phyloP scores from a whole-genome alignment of 2,113 vertebrate genomes.

The Microcebus jonahi region DNA sequence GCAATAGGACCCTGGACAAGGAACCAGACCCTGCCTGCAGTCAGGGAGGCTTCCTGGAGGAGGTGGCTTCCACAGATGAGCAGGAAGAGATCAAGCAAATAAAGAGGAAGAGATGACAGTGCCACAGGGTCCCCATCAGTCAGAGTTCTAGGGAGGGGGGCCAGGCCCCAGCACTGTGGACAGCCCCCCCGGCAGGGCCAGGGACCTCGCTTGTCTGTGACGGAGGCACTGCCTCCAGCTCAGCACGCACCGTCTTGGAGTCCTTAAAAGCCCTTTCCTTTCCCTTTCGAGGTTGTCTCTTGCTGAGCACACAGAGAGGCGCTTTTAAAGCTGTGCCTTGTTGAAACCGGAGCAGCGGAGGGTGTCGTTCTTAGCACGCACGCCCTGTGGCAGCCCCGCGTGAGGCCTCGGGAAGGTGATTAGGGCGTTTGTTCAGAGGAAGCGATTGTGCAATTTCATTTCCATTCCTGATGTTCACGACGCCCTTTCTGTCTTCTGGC shows the following conservation, averaged over 20 bases:
- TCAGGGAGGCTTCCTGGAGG: background rate
- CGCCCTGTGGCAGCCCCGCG: background rate
- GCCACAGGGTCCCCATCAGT: background rate
- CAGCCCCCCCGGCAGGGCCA: background rate
- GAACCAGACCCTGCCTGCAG: background rate
- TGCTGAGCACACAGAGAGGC: background rate
- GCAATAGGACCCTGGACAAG: background rate
- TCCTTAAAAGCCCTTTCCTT: background rate
- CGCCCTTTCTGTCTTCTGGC: background rate
- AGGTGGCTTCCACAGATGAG: background rate
- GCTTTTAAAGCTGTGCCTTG: background rate
- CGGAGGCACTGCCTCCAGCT: fast-evolving
- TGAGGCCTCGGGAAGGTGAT: background rate
- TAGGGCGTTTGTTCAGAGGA: background rate
- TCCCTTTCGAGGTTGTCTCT: background rate
- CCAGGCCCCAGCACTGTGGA: background rate
- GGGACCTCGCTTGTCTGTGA: fast-evolving
- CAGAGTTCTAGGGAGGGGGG: background rate
- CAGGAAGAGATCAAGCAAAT: background rate
- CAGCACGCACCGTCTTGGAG: fast-evolving
- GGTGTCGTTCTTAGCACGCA: background rate
- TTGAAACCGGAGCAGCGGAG: background rate
- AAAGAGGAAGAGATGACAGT: background rate
- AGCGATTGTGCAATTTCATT: background rate
- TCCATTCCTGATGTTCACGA: background rate